A percentile compares a stretch with the other conserved stretches of the same genome.
phyloP scores from a whole-genome alignment of 64 coral and sea anemone genomes.

The Orbicella faveolata region DNA sequence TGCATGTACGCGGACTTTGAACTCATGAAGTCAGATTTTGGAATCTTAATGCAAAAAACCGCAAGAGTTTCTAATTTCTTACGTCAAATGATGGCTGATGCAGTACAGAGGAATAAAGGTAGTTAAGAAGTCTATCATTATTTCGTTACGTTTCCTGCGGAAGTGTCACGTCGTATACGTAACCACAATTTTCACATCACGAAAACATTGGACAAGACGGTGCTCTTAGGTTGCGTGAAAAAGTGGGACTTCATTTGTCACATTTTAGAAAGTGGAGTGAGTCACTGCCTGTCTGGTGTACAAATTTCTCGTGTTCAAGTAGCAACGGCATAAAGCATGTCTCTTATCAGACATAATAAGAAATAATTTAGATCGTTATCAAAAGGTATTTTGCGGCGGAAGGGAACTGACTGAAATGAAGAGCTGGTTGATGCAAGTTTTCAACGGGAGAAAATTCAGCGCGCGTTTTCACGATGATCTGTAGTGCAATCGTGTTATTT shows the following conservation, averaged over 20 bases:
- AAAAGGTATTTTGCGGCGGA: neutral
- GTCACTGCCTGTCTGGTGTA: too few relatives aligned
- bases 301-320: too few relatives aligned
- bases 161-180: neutral
- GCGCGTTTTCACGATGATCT: neutral
- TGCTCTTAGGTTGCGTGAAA: too few relatives aligned
- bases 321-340: neutral
- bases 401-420: neutral
- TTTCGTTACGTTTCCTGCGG: neutral
- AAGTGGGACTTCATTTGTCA: too few relatives aligned
- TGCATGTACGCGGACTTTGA: neutral
- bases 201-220: neutral
- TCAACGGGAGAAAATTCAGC: constrained; percentile 8
- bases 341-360: neutral
- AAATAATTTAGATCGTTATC: constrained; percentile 43
- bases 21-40: neutral
- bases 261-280: too few relatives aligned
- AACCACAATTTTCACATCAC: neutral
- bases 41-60: constrained; percentile 4
- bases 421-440: constrained; percentile 1
- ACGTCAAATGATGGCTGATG: neutral
- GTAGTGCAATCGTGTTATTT: neutral
- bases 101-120: too few relatives aligned
- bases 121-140: too few relatives aligned
- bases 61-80: neutral